Evolutionary conservation across 1,140 invertebrate species (phyloP), one percentile per base, ranked within the genome.

Genomic region (Pygmarrhopalites habei): DNA sequence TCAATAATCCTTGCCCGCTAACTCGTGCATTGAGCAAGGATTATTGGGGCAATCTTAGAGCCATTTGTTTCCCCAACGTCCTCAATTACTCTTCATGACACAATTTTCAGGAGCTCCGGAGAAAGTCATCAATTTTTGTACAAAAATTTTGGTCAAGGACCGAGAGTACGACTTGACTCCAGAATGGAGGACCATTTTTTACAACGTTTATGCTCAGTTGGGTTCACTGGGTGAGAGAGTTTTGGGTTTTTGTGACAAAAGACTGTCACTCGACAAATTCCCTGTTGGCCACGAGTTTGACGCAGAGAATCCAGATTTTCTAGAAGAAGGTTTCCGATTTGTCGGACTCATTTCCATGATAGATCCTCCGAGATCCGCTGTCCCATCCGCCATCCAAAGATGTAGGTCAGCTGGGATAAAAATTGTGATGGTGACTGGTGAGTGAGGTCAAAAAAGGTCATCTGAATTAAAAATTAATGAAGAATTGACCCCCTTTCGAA

Each of bases 391-490:
- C 10, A 73, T 75, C 30, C 28, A 46, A 0, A 74, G 73, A 62
- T 76, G 74, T 60, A 64, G 71, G 30, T 62, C 63, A 19, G 74
- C 74, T 28, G 74, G 74, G 5, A 72, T 75, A 30, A 66, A 65
- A 43, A 83, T 88, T 1, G 83, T 88, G 59, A 89, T 88, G 86
- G 84, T 67, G 2, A 67, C 66, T 5, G 88, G n/a, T 67, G n/a
- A n/a, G n/a, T n/a, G n/a, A n/a, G n/a, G n/a, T n/a, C n/a, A n/a
- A n/a, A n/a, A n/a, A n/a, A n/a, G n/a, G n/a, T n/a, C n/a, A n/a
- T n/a, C n/a, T n/a, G n/a, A n/a, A n/a, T n/a, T n/a, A n/a, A n/a
- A n/a, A n/a, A n/a, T n/a, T n/a, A n/a, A n/a, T n/a, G n/a, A n/a
- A n/a, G n/a, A n/a, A n/a, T n/a, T n/a, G n/a, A n/a, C n/a, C n/a